Evolutionary conservation across 2,113 vertebrate species (phyloP).

Genomic region (Setophaga petechia): DNA sequence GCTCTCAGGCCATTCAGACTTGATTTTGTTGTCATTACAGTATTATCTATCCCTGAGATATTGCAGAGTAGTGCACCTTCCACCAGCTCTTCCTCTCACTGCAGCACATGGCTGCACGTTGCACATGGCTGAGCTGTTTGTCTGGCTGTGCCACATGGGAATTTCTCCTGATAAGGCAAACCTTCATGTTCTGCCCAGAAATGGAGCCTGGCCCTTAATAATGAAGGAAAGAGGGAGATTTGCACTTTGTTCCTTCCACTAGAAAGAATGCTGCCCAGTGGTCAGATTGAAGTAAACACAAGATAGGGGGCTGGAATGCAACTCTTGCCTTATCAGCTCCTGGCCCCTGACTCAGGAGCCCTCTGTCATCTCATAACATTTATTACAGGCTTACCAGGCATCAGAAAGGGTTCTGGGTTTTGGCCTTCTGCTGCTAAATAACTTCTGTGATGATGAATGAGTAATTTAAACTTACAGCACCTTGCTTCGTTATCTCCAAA

Average conservation of each 20-base stretch:
- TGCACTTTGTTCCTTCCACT: neutral
- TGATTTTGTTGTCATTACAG: neutral
- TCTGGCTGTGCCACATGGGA: neutral
- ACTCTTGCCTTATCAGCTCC: constrained; percentile 11
- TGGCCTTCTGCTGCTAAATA: neutral
- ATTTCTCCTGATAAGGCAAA: constrained; percentile 32
- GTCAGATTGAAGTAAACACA: neutral
- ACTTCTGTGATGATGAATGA: constrained; percentile 9
- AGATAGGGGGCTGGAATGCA: constrained; percentile 26
- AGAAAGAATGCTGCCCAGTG: constrained; percentile 18
- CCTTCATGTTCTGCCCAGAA: neutral
- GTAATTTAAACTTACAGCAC: neutral
- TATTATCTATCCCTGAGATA: neutral
- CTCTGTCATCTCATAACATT: neutral
- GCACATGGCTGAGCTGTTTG: neutral
- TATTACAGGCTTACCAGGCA: neutral
- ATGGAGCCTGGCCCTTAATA: neutral
- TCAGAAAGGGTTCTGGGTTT: constrained; percentile 1
- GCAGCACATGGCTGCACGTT: accelerated
- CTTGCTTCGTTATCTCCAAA: constrained; percentile 6
- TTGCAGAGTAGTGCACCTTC: neutral
- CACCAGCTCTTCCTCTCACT: neutral
- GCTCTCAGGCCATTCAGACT: neutral
- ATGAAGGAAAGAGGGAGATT: neutral
- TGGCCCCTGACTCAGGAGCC: neutral